Evolutionary conservation across 2,888 invertebrate genomes (phyloP).

Genomic region (Tinea pellionella): DNA sequence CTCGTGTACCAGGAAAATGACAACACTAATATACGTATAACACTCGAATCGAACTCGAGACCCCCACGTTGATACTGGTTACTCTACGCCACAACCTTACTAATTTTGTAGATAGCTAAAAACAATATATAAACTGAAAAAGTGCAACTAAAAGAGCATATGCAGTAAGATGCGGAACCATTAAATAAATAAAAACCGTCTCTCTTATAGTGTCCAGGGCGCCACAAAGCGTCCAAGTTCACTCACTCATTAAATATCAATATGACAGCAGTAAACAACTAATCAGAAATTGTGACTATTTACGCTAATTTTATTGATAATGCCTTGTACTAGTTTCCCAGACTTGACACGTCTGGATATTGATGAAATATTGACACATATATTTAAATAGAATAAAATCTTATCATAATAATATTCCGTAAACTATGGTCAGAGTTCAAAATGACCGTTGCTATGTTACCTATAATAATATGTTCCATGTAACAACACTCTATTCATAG

Average conservation of each 20-base stretch:
- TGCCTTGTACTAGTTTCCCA: slow-evolving; percentile 3
- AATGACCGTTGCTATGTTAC: not conserved
- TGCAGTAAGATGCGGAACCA: slow-evolving; percentile 1
- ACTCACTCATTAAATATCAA: slow-evolving; percentile 9
- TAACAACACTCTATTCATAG: not conserved
- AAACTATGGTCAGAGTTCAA: slow-evolving; percentile 1
- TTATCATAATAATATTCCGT: not conserved
- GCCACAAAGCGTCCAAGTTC: slow-evolving; percentile 12
- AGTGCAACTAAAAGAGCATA: too few species aligned
- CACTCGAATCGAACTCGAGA: too few species aligned
- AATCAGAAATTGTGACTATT: slow-evolving; percentile 13
- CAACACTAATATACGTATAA: too few species aligned
- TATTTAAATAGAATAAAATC: not conserved
- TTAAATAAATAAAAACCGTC: not conserved
- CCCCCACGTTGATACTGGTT: too few species aligned
- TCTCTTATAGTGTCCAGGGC: not conserved
- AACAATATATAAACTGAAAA: too few species aligned
- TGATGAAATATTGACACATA: slow-evolving; percentile 2
- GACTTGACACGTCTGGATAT: not conserved
- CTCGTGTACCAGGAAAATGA: too few species aligned
- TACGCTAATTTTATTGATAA: slow-evolving; percentile 13
- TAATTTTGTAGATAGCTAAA: too few species aligned
- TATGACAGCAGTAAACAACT: slow-evolving; percentile 10
- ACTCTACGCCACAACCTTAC: too few species aligned
- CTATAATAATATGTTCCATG: too few species aligned